These are phyloP conservation scores for Hylia prasina DNA, from an alignment of 2,113 vertebrate species.

Conservation along the genomic window DNA sequence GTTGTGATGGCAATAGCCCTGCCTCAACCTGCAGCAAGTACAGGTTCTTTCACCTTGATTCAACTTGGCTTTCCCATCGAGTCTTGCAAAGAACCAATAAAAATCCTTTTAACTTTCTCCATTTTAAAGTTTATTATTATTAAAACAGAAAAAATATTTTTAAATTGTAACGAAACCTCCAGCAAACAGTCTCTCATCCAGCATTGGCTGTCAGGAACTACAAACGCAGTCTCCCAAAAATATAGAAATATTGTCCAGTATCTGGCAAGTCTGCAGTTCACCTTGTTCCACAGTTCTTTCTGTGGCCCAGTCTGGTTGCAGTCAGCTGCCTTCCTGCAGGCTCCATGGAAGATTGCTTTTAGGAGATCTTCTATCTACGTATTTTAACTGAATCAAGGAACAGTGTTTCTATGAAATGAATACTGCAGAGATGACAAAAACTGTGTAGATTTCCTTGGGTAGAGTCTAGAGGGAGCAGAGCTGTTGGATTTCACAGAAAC, in stretches of 20 bases:
- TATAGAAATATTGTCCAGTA: neutral
- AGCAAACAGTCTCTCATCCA: neutral
- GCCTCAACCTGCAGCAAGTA: neutral
- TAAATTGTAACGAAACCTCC: neutral
- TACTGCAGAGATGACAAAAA: neutral
- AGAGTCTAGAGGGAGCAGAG: neutral
- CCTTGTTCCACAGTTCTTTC: neutral
- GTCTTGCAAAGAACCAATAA: neutral
- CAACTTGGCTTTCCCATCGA: neutral
- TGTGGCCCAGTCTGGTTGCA: neutral
- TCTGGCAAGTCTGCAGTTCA: neutral
- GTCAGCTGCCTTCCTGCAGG: neutral
- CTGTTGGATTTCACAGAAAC: neutral
- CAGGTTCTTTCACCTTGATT: neutral
- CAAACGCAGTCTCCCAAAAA: neutral
- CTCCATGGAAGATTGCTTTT: neutral
- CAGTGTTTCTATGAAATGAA: neutral
- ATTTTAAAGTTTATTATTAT: neutral
- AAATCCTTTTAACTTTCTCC: neutral
- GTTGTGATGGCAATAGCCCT: neutral
- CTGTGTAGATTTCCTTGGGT: neutral
- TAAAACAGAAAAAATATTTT: neutral
- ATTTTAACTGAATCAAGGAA: neutral
- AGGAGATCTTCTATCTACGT: neutral
- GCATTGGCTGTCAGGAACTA: neutral